phyloP scores from a whole-genome alignment of 2,797 vertebrate genomes.

The Poeciliopsis turneri region DNA sequence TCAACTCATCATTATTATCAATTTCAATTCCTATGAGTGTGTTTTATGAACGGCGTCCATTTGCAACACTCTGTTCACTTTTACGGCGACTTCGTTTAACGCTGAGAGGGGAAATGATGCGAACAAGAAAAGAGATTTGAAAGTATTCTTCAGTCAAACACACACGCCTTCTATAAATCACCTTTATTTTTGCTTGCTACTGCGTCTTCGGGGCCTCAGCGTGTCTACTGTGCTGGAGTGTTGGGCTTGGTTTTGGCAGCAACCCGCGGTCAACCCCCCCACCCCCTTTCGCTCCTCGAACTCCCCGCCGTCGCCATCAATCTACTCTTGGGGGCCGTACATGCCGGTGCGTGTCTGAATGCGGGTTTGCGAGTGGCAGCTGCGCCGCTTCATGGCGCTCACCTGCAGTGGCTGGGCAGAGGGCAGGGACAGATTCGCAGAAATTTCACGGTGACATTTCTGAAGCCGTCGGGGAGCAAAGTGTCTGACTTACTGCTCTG shows the following conservation, averaged over 20 bases:
- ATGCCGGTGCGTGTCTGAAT: slow-evolving; percentile 83
- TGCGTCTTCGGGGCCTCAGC: slow-evolving; percentile 73
- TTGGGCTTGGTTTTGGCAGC: slow-evolving; percentile 57
- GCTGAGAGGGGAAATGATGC: slow-evolving; percentile 41
- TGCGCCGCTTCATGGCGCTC: slow-evolving; percentile 69
- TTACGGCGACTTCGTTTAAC: slow-evolving; percentile 77
- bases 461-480: slow-evolving; percentile 50
- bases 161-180: slow-evolving; percentile 82
- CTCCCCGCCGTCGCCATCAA: slow-evolving; percentile 52
- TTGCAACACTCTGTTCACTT: slow-evolving; percentile 68
- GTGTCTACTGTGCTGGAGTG: slow-evolving; percentile 70
- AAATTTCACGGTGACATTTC: slow-evolving; percentile 74
- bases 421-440: slow-evolving; percentile 63
- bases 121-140: slow-evolving; percentile 60
- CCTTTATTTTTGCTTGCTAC: slow-evolving; percentile 83
- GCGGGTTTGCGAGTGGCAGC: slow-evolving; percentile 72
- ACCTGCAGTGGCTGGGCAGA: slow-evolving; percentile 74
- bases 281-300: not conserved
- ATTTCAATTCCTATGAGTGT: not conserved
- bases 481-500: slow-evolving; percentile 63
- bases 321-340: slow-evolving; percentile 76
- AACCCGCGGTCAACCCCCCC: slow-evolving; percentile 14
- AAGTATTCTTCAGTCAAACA: slow-evolving; percentile 74
- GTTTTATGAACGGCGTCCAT: slow-evolving; percentile 49
- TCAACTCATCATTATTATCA: not conserved